These are phyloP conservation scores for Standfussiana lucernea DNA, from an alignment of 2,888 invertebrate species.

Conservation along the genomic window DNA sequence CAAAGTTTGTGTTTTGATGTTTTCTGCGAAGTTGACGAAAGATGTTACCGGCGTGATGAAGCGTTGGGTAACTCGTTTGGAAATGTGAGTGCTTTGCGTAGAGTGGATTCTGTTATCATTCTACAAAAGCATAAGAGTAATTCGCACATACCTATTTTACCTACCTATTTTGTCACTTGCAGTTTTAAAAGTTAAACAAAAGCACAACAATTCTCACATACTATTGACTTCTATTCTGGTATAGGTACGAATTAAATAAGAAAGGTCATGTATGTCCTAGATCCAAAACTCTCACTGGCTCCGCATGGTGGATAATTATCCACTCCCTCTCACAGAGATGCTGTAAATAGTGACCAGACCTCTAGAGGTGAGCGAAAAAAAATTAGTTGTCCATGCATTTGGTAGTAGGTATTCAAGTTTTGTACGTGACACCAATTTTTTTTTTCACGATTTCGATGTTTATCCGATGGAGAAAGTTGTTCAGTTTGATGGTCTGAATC, in stretches of 20 bases:
- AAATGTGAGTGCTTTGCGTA: conserved; percentile 17
- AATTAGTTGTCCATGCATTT: too few species aligned
- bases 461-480: background rate
- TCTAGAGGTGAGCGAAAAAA: background rate
- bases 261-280: background rate
- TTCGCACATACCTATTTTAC: too few species aligned
- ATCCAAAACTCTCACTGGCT: background rate
- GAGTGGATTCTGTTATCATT: conserved; percentile 18
- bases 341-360: background rate
- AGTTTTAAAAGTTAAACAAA: background rate
- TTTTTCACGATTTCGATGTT: background rate
- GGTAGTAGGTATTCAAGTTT: too few species aligned
- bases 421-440: background rate
- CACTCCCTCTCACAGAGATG: background rate
- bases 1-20: conserved; percentile 47
- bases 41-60: conserved; percentile 49
- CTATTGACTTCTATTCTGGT: background rate
- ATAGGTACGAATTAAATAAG: background rate
- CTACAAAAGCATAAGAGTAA: background rate
- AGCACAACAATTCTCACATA: background rate
- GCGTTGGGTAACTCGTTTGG: conserved; percentile 24
- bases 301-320: background rate
- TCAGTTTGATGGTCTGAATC: background rate
- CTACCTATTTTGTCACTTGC: background rate
- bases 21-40: conserved; percentile 35